These are phyloP conservation scores for Siniperca obscura DNA, from an alignment of 2,797 vertebrate genomes.

Conservation along the genomic window DNA sequence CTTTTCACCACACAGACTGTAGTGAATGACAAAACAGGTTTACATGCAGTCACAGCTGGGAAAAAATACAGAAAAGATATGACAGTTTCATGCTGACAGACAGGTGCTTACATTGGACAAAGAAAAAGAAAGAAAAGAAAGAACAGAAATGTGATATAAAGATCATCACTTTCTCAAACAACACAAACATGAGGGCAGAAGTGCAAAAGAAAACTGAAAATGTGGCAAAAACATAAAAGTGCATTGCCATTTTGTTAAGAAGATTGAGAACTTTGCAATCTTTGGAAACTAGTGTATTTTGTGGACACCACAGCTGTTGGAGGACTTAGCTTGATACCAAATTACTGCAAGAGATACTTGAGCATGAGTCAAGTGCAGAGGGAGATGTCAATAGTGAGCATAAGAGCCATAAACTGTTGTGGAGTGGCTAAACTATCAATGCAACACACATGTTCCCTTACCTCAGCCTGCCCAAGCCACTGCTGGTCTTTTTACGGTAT, in stretches of 20 bases:
- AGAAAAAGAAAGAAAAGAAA: constrained; percentile 75
- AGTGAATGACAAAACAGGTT: constrained; percentile 71
- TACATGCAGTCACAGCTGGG: constrained; percentile 85
- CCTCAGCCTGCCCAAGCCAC: constrained; percentile 22
- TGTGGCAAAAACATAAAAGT: constrained; percentile 62
- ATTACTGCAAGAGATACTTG: constrained; percentile 34
- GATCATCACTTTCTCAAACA: constrained; percentile 31
- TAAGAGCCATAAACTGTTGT: constrained; percentile 35
- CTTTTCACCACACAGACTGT: constrained; percentile 14
- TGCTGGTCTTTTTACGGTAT: neutral
- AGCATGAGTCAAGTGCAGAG: constrained; percentile 39
- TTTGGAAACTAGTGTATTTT: constrained; percentile 18
- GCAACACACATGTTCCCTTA: constrained; percentile 31
- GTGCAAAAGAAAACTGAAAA: constrained; percentile 58
- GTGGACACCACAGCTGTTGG: neutral
- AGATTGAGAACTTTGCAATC: constrained; percentile 33
- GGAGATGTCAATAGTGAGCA: constrained; percentile 14
- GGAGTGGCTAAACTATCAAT: constrained; percentile 34
- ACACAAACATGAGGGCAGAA: constrained; percentile 79
- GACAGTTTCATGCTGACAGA: constrained; percentile 85
- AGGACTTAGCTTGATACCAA: constrained; percentile 25
- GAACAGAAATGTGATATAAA: constrained; percentile 66
- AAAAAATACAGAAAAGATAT: constrained; percentile 78
- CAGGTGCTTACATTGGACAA: constrained; percentile 82
- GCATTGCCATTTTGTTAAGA: constrained; percentile 54